Evolutionary conservation across 2,797 vertebrate genomes (phyloP), one percentile per base, ranked within the genome.

Genomic region (Astyanax mexicanus): DNA sequence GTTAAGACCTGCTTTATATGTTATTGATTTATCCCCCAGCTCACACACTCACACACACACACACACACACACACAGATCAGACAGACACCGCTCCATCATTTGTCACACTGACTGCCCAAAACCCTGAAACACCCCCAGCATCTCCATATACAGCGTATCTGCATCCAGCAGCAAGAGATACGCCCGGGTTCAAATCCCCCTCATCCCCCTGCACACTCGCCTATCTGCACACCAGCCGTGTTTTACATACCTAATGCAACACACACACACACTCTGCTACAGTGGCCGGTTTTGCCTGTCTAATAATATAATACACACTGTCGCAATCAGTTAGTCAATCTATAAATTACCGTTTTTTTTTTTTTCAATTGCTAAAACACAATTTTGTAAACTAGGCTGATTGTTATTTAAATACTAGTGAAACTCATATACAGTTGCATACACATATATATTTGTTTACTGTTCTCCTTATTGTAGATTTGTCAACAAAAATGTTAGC

Each of bases 161-260:
- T 49, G 45, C 45, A 49, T 49, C 45, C 45, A 6, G 21, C 45
- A 17, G 21, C 45, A 45, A 12, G 42, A 13, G 17, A 49, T 1
- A 4, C 58, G 78, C 58, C 62, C 57, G 54, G 38, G 57, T 77
- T 74, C 72, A 72, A 27, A 69, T n/a, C 27, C 17, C 67, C 75
- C 69, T 82, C 73, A 75, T 67, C 79, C 45, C 32, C 13, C 42
- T 45, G 42, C 79, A 45, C 32, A 15, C 13, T 15, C 15, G 42
- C 11, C 47, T 54, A 49, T 12, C 42, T 19, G 78, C 35, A 32
- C 9, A 69, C 23, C 35, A 62, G 37, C 23, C 4, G 37, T 40
- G 69, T 35, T 71, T 71, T 60, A 40, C 27, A 60, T 47, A n/a
- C 21, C 45, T 49, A 49, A 49, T 49, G 45, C n/a, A 49, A 15